phyloP scores from a whole-genome alignment of 2,113 vertebrate genomes.

The Asarcornis scutulata region DNA sequence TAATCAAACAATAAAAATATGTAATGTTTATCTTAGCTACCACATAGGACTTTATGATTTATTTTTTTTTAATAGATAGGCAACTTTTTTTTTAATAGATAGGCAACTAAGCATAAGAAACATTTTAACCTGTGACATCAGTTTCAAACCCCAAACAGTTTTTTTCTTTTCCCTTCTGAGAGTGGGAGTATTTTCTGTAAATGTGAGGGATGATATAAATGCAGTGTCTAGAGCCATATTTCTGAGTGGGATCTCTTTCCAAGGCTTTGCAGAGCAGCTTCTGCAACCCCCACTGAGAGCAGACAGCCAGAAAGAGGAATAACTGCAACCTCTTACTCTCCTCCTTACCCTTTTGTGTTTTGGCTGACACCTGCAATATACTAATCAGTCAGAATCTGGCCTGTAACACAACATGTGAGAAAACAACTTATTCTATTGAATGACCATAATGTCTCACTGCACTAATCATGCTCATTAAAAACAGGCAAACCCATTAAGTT shows the following conservation, averaged over 20 bases:
- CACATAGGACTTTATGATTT: background rate
- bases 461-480: conserved; percentile 23
- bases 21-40: background rate
- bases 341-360: conserved; percentile 31
- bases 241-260: background rate
- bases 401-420: background rate
- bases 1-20: conserved; percentile 30
- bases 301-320: background rate
- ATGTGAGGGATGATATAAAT: background rate
- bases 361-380: conserved; percentile 43
- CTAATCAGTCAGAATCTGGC: conserved; percentile 44
- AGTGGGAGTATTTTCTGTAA: background rate
- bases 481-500: conserved; percentile 30
- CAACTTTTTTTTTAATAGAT: background rate
- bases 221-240: background rate
- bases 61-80: background rate
- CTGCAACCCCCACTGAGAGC: background rate
- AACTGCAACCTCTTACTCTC: background rate
- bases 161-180: background rate
- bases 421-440: conserved; percentile 18
- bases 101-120: background rate
- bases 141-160: background rate
- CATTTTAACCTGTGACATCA: background rate
- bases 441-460: conserved; percentile 29
- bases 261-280: background rate